Conservation (phyloP, 2,113 vertebrate genomes). For the Sclerurus mexicanus region DNA sequence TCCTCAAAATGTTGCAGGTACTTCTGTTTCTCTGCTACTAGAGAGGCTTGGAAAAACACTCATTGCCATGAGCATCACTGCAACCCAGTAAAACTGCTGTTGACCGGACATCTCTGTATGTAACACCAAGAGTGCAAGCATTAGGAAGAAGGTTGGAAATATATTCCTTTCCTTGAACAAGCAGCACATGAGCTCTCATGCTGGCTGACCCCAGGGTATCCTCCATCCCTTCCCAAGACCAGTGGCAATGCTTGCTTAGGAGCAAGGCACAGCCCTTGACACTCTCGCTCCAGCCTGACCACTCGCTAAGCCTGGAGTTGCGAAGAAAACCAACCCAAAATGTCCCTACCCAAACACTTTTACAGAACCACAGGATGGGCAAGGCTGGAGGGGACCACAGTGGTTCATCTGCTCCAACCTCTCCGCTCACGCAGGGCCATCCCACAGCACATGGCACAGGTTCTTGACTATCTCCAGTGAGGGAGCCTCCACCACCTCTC, state of each 20-base stretch:
- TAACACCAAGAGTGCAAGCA: background rate
- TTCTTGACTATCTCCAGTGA: background rate
- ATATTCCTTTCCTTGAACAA: background rate
- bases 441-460: background rate
- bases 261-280: background rate
- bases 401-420: background rate
- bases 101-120: accelerated
- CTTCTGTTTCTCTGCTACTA: background rate
- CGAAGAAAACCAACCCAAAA: background rate
- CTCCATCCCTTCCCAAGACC: background rate
- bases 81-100: background rate
- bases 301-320: background rate
- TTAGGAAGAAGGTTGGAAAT: background rate
- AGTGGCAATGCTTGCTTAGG: background rate
- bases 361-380: background rate
- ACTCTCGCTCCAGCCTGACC: background rate
- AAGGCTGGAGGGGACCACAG: background rate
- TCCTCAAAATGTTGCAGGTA: background rate
- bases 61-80: background rate
- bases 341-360: background rate
- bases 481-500: too few species aligned
- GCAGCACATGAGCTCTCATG: accelerated
- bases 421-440: background rate
- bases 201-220: background rate
- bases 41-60: background rate